A percentile compares a stretch with the other conserved stretches of the same genome.
Conservation (phyloP, 92 coral and sea anemone genomes). For the Epizoanthus stellaris region DNA sequence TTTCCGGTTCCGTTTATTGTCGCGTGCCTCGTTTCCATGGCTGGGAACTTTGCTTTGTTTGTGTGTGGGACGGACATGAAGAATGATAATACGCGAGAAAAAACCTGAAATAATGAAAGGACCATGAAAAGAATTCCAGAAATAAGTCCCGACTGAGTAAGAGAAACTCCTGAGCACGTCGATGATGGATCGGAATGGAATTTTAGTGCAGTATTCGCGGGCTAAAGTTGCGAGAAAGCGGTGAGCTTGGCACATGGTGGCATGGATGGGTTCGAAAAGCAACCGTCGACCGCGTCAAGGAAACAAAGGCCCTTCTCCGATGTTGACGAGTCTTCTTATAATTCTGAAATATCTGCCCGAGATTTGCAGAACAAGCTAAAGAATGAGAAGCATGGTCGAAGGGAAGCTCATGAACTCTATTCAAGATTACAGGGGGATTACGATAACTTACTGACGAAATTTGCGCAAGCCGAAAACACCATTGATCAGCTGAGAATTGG, state of each 20-base stretch:
- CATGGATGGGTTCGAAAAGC: slow-evolving; percentile 78
- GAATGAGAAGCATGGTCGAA: slow-evolving; percentile 54
- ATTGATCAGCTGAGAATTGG: slow-evolving; percentile 96
- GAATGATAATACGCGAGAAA: slow-evolving; percentile 23
- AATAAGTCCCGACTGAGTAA: not conserved
- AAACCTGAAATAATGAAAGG: not conserved
- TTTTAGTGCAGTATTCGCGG: not conserved
- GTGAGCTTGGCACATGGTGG: slow-evolving; percentile 8
- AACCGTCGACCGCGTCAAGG: slow-evolving; percentile 68
- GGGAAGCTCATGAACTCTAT: slow-evolving; percentile 78
- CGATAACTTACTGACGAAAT: slow-evolving; percentile 86
- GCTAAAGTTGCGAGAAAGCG: not conserved
- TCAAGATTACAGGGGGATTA: slow-evolving; percentile 88
- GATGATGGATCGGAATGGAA: slow-evolving; percentile 5
- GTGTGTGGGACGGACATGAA: not conserved
- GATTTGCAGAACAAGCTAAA: slow-evolving; percentile 60
- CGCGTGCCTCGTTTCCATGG: slow-evolving; percentile 97
- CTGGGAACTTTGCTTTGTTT: slow-evolving; percentile 2
- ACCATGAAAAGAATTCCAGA: not conserved
- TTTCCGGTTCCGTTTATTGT: slow-evolving; percentile 25
- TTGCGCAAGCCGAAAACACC: slow-evolving; percentile 98
- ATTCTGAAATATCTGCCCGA: slow-evolving; percentile 71
- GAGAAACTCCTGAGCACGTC: not conserved
- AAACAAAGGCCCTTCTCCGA: slow-evolving; percentile 61
- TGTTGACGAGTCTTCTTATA: slow-evolving; percentile 61